phyloP scores from a whole-genome alignment of 2,113 vertebrate genomes.

The Lota lota region DNA sequence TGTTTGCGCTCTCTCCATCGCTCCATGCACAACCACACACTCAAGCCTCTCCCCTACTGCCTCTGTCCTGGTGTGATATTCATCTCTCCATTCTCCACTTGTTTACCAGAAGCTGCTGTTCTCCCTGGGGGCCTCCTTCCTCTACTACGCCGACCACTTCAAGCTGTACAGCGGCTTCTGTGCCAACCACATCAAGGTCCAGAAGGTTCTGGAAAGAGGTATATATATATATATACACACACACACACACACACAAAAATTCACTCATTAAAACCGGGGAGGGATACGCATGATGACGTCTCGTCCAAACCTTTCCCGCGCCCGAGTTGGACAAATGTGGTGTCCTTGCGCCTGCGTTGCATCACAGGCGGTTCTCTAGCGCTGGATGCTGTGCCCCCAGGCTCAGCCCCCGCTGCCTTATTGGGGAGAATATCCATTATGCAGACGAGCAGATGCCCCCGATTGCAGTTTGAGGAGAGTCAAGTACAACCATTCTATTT shows the following conservation, averaged over 20 bases:
- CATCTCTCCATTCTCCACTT: background rate
- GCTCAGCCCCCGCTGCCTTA: slow-evolving; percentile 3
- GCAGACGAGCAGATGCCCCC: background rate
- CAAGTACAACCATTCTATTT: background rate
- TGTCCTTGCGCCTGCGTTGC: slow-evolving; percentile 45
- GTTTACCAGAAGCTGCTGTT: slow-evolving; percentile 90
- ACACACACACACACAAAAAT: background rate
- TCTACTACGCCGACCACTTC: slow-evolving; percentile 98
- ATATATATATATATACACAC: slow-evolving; percentile 21
- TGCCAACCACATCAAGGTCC: slow-evolving; percentile 97
- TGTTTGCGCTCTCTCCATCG: slow-evolving; percentile 31
- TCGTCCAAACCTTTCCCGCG: background rate
- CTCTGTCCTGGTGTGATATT: background rate
- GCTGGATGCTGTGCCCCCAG: slow-evolving; percentile 17
- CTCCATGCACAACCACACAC: slow-evolving; percentile 10
- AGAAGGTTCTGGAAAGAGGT: slow-evolving; percentile 98
- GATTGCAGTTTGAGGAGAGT: slow-evolving; percentile 9
- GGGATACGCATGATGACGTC: background rate
- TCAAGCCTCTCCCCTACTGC: too few relatives aligned
- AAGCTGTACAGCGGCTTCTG: slow-evolving; percentile 98
- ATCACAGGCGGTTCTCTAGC: slow-evolving; percentile 26
- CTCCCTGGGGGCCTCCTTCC: slow-evolving; percentile 94
- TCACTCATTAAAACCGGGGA: too few relatives aligned
- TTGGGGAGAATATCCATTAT: slow-evolving; percentile 35
- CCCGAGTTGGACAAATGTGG: background rate